Conservation (phyloP, 2,797 vertebrate genomes). For the Acrocephalus scirpaceus region DNA sequence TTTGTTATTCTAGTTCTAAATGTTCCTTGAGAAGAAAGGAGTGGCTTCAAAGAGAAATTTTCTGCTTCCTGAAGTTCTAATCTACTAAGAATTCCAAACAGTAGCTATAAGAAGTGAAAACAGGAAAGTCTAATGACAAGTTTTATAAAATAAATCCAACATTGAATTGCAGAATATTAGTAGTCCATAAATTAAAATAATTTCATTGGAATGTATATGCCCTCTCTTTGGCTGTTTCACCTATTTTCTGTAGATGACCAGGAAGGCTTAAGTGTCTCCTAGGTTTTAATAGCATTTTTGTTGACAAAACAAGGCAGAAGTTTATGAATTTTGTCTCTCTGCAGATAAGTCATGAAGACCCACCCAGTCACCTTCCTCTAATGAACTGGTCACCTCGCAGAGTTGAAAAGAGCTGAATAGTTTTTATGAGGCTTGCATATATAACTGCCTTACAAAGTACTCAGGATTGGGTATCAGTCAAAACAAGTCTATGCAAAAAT, state of each 20-base stretch:
- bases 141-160: neutral
- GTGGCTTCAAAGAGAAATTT: neutral
- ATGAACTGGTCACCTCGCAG: neutral
- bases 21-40: neutral
- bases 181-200: neutral
- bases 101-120: neutral
- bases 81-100: neutral
- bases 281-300: neutral
- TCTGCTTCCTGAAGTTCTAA: neutral
- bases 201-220: neutral
- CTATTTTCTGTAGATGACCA: neutral
- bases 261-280: neutral
- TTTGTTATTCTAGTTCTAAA: neutral
- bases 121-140: neutral
- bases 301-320: neutral
- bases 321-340: neutral
- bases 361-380: neutral
- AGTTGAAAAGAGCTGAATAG: neutral
- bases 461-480: neutral
- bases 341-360: neutral
- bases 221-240: neutral
- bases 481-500: constrained; percentile 23
- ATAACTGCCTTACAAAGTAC: neutral
- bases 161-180: neutral
- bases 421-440: neutral